Evolutionary conservation across 2,797 vertebrate species (phyloP), one percentile per base, ranked within the genome.

Genomic region (Furcifer pardalis): DNA sequence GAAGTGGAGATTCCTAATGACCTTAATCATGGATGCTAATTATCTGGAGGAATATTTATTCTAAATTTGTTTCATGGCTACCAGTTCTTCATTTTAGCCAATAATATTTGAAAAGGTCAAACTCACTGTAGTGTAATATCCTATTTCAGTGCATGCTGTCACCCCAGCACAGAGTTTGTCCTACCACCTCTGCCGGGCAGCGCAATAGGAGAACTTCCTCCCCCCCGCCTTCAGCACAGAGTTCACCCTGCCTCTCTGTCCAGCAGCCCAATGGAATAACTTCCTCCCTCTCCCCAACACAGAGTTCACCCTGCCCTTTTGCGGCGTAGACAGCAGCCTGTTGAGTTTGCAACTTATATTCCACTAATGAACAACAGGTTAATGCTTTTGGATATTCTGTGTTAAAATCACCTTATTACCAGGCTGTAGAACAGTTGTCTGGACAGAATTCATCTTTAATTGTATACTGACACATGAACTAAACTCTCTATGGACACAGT

Each of bases 391-490:
- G 19, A 74, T 52, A 71, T 78, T 12, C 68, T 83, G 69, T 80
- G 75, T 85, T 12, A 56, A 74, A 80, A 82, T 7, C 0, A 49
- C 2, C 46, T 85, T 72, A 81, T 80, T 76, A 85, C 78, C 74
- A 87, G 76, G 46, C 82, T 88, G 84, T 86, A 87, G 78, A 85
- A 84, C 5, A 86, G 78, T 77, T 76, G 82, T 80, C 71, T 2
- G 40, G 73, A 83, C 88, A 86, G 89, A 63, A 59, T 79, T 91
- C 84, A 37, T 88, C 83, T 83, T 78, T 88, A 89, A 92, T 89
- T 91, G 85, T 75, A 79, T 21, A 80, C 72, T n/a, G 86, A 87
- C 86, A 88, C 91, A 85, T 90, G 91, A 92, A 80, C 82, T 89
- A 77, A 87, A 89, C 84, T 86, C 84, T 89, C 37, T 0, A 44